Evolutionary conservation across 2,113 vertebrate genomes (phyloP).

Genomic region (Microtus montanus): DNA sequence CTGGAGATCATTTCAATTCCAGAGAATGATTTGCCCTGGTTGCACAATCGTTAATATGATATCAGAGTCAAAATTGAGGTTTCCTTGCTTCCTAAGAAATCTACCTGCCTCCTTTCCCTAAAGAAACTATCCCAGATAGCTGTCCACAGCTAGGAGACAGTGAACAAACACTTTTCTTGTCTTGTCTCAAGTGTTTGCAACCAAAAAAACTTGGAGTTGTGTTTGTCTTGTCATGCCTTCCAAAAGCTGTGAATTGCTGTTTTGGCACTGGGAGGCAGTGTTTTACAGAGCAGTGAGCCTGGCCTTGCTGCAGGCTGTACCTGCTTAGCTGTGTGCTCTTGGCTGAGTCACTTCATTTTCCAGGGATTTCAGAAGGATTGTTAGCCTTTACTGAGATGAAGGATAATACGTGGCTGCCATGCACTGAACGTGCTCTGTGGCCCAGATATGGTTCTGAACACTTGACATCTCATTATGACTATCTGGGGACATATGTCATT

Average conservation of each 20-base stretch:
- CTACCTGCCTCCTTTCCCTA: not conserved
- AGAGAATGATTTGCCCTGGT: not conserved
- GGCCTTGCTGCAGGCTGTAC: not conserved
- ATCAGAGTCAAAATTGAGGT: not conserved
- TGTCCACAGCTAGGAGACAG: constrained; percentile 3
- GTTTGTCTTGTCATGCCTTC: not conserved
- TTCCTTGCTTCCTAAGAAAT: not conserved
- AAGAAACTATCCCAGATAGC: not conserved
- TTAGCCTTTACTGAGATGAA: not conserved
- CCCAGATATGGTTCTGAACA: not conserved
- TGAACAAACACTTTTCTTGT: not conserved
- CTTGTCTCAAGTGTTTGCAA: constrained; percentile 37
- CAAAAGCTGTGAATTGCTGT: not conserved
- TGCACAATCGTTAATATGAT: not conserved
- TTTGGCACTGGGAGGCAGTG: constrained; percentile 59
- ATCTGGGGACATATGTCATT: not conserved
- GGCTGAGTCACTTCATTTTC: constrained; percentile 14
- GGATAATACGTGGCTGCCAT: not conserved
- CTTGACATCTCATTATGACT: not conserved
- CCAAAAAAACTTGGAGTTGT: not conserved
- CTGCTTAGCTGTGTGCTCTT: not conserved
- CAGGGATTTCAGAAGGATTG: not conserved
- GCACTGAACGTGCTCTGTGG: not conserved
- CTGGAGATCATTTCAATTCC: not conserved
- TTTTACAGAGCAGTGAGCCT: not conserved